Conservation (phyloP, 2,113 vertebrate genomes). For the Toxotes chatareus region DNA sequence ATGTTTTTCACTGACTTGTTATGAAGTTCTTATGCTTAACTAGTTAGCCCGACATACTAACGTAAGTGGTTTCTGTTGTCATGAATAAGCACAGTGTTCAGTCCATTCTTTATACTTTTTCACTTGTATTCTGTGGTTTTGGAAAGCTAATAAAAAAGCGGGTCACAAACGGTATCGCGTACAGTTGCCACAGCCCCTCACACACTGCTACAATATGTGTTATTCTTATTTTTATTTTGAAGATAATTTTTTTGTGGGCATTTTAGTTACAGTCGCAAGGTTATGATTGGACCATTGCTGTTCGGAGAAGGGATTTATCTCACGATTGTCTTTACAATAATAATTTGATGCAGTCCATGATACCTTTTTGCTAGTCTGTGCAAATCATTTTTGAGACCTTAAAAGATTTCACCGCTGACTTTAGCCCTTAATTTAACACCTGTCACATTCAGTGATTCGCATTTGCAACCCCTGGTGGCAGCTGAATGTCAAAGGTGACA, state of each 20-base stretch:
- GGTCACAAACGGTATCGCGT: too few relatives aligned
- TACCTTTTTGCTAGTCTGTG: neutral
- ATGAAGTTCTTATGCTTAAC: neutral
- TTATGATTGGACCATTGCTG: neutral
- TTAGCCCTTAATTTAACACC: neutral
- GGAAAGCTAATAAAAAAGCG: too few relatives aligned
- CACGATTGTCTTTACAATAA: neutral
- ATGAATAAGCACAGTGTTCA: too few relatives aligned
- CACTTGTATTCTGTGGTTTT: too few relatives aligned
- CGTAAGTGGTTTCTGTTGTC: too few relatives aligned
- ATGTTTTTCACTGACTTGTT: neutral
- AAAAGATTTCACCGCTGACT: conserved; percentile 6
- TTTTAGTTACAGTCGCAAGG: too few relatives aligned
- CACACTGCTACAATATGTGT: too few relatives aligned
- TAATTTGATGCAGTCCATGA: neutral
- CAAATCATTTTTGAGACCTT: neutral
- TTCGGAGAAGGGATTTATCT: neutral
- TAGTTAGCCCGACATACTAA: neutral
- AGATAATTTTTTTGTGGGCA: too few relatives aligned
- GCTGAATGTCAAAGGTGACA: conserved; percentile 17
- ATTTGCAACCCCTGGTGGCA: neutral
- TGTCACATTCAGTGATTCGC: conserved; percentile 19
- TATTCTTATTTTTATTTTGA: too few relatives aligned
- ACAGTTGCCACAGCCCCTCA: too few relatives aligned
- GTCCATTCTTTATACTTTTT: too few relatives aligned